Evolutionary conservation across 2,113 vertebrate species (phyloP).

Genomic region (Grallaria varia): DNA sequence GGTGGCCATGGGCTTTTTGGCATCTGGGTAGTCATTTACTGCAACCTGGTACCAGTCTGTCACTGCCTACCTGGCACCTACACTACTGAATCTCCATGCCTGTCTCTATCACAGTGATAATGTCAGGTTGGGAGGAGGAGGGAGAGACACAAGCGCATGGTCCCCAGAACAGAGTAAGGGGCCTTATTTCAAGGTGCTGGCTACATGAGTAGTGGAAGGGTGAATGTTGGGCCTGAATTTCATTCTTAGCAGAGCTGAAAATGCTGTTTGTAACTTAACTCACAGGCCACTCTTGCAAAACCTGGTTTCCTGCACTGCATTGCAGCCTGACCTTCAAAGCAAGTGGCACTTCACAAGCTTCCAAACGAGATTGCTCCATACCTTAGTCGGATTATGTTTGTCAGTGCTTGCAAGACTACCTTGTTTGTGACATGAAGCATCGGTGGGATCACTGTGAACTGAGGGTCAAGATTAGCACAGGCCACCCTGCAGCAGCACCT

Average conservation of each 20-base stretch:
- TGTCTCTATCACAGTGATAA: neutral
- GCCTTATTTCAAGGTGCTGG: neutral
- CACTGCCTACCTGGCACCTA: neutral
- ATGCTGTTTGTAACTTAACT: neutral
- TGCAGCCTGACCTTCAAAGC: neutral
- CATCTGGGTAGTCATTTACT: neutral
- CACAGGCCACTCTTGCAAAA: neutral
- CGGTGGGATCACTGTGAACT: neutral
- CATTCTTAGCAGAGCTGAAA: neutral
- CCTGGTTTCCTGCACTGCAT: neutral
- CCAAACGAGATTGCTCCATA: neutral
- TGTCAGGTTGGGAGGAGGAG: neutral
- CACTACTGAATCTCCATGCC: neutral
- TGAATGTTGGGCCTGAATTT: neutral
- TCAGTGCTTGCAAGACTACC: neutral
- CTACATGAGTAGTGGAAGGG: neutral
- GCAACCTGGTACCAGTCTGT: neutral
- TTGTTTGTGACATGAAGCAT: neutral
- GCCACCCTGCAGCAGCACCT: neutral
- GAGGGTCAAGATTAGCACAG: neutral
- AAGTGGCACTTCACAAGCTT: neutral
- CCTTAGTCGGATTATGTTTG: neutral
- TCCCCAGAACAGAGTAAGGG: neutral
- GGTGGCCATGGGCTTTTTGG: neutral
- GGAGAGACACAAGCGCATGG: neutral